Percentiles rank a stretch among this genome's conserved stretches.
Evolutionary conservation across 2,888 invertebrate species (phyloP).

Genomic region (Agonopterix alstromeriana): DNA sequence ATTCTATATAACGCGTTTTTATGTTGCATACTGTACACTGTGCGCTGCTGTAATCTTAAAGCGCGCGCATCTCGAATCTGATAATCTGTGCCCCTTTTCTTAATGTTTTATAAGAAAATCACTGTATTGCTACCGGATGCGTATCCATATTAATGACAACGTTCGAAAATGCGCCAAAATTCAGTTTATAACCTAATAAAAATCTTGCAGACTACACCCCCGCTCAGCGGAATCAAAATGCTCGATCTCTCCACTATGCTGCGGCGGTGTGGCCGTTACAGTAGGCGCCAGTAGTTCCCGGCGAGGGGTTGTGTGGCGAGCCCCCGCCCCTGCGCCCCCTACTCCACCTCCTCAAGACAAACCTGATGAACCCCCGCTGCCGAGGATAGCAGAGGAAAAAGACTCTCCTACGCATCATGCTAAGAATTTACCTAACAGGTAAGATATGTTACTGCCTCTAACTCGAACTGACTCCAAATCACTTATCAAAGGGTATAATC

Average conservation of each 20-base stretch:
- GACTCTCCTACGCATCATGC: constrained; percentile 84
- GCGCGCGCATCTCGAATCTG: no score
- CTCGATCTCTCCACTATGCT: constrained; percentile 89
- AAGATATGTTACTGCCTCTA: no score
- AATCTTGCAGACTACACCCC: constrained; percentile 83
- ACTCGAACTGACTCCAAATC: no score
- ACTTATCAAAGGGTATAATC: no score
- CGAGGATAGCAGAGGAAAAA: constrained; percentile 92
- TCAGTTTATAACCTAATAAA: not conserved
- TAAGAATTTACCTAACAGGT: constrained; percentile 46
- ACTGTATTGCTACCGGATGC: no score
- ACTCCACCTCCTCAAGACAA: constrained; percentile 54
- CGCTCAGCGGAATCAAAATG: constrained; percentile 91
- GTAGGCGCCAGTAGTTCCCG: constrained; percentile 44
- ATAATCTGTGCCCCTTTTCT: no score
- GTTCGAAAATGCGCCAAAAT: no score
- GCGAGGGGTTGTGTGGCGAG: constrained; percentile 39
- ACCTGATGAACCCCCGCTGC: constrained; percentile 75
- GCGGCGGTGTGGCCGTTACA: constrained; percentile 61
- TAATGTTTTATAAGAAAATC: no score
- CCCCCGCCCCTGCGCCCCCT: constrained; percentile 53
- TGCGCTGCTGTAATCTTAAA: no score
- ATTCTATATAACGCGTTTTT: no score
- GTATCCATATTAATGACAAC: no score
- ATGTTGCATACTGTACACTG: no score